Evolutionary conservation across 2,113 vertebrate genomes (phyloP), one percentile per base, ranked within the genome.

Genomic region (Saiga tatarica): DNA sequence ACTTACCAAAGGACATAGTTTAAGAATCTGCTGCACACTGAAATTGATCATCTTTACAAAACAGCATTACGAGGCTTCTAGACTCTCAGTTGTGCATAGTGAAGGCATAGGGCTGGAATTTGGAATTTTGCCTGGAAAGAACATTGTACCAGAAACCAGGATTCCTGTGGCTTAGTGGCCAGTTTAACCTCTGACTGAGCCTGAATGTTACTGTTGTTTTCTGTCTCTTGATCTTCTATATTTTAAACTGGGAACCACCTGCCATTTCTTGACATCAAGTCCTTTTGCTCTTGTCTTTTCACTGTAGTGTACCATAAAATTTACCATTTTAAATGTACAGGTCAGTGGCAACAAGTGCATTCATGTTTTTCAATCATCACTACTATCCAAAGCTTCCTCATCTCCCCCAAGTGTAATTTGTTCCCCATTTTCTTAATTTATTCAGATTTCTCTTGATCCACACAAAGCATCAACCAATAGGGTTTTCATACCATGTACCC

Each of bases 101-200:
- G 17, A 82, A 62, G 26, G 16, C 15, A 50, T 25, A 90, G 9
- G 45, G 36, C 26, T 83, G 21, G 47, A 36, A 36, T 74, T 30
- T 86, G 62, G 47, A 57, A 55, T 67, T 96, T 74, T 96, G 45
- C 64, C 76, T 92, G 59, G 55, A 85, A 90, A 92, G 50, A 92
- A 39, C 21, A 74, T 19, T 88, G 30, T 33, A 67, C 23, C 53
- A 64, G 52, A 74, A 90, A 93, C 81, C 84, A 82, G 17, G 57
- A 87, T 87, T 78, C 30, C 26, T 30, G 26, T 30, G 25, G 42
- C 15, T 53, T 47, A 10, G 19, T 82, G 28, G 12, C 21, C 47
- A 33, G 5, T 76, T 94, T 87, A 83, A 60, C 33, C 17, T 39
- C 17, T 64, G 52, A 83, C 15, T 47, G 50, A 94, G 13, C 13